Evolutionary conservation across 2,888 invertebrate species (phyloP), one percentile per base, ranked within the genome.

Genomic region (Sarcophaga caerulescens): DNA sequence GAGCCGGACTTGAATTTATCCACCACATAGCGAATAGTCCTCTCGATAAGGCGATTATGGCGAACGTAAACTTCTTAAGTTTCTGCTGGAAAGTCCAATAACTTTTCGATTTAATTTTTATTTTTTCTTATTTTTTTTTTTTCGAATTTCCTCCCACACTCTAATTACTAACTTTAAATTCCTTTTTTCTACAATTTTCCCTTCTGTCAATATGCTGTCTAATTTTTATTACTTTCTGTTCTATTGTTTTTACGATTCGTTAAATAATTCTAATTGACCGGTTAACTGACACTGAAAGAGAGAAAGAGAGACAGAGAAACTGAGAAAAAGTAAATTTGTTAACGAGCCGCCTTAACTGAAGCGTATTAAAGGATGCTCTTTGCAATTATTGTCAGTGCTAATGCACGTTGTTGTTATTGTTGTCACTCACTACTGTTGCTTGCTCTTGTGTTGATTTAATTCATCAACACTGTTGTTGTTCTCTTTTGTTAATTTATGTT

Each of bases 191-290:
- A 14, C 4, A 14, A 12, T 47, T 47, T 47, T 14, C 11, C 8
- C 4, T 17, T 52, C 52, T 52, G 12, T 52, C 52, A 52, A 14
- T 52, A 52, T 4, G 14, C 10, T 14, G 5, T 52, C 10, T 17
- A 17, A 17, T 3, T 52, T 14, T 17, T 52, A 52, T 52, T 14
- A 52, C 5, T 52, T 52, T 35, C 35, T 35, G 35, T 35, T 35
- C 35, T 52, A 52, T 52, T 17, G 10, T 57, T 52, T 71, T 77
- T 71, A 52, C 62, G 19, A 21, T 82, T 82, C 77, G n/a, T 85
- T 74, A 74, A 81, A 68, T 73, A 76, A 83, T 19, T 47, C 44
- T 80, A 82, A 85, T 85, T 85, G 82, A 73, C 66, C 76, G 14
- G 17, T 12, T 14, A 52, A 52, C 14, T 17, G 52, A 5, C 14